A percentile compares a stretch with the other conserved stretches of the same genome.
Evolutionary conservation across 2,797 vertebrate species (phyloP).

Genomic region (Eidolon dupreanum): DNA sequence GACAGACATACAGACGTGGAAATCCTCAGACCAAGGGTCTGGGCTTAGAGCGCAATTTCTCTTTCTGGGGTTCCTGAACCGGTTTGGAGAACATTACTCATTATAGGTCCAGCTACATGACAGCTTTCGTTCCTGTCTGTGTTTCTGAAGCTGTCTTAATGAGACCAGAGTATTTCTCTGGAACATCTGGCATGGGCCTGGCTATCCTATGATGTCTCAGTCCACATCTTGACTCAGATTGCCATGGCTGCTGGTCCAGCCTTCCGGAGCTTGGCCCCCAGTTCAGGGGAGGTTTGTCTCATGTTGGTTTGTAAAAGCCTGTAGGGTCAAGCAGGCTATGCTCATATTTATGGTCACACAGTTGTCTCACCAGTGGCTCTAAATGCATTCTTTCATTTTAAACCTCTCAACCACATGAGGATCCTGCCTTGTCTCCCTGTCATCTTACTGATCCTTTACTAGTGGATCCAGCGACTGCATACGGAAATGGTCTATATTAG

Average conservation of each 20-base stretch:
- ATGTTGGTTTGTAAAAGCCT: not conserved
- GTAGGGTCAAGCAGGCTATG: not conserved
- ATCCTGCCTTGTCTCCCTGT: not conserved
- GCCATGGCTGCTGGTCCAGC: not conserved
- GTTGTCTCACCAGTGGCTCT: not conserved
- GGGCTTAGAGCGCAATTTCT: not conserved
- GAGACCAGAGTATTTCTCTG: not conserved
- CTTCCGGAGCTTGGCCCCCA: not conserved
- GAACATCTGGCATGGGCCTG: too few relatives aligned
- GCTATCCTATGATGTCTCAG: not conserved
- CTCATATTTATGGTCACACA: not conserved
- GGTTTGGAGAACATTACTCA: not conserved
- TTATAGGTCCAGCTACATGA: not conserved
- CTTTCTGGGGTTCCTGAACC: not conserved
- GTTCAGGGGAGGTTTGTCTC: not conserved
- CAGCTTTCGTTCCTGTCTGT: not conserved
- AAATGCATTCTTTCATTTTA: not conserved
- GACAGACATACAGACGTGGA: not conserved
- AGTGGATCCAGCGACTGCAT: too few relatives aligned
- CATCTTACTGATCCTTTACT: too few relatives aligned
- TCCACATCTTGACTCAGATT: not conserved
- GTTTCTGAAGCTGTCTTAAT: not conserved
- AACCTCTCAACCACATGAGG: not conserved
- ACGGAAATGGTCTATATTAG: not conserved
- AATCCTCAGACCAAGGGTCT: not conserved